Evolutionary conservation across 2,888 invertebrate genomes (phyloP), one percentile per base, ranked within the genome.

Genomic region (Harmothoe impar): DNA sequence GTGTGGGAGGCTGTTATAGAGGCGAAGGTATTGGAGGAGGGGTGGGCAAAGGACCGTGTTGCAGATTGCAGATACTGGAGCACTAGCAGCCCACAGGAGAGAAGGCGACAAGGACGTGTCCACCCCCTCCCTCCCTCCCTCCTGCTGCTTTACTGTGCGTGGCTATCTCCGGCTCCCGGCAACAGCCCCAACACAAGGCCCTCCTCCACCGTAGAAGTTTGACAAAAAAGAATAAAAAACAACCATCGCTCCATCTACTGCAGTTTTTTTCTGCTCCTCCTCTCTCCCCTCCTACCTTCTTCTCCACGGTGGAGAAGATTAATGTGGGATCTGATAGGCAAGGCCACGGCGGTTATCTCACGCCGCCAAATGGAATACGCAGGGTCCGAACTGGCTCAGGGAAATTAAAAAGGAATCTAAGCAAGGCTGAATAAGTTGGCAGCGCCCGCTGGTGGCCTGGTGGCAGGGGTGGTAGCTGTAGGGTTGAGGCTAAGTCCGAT

Each of bases 381-480:
- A 52, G 54, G 54, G 86, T 86, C 86, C 86, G 56, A 56, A 56
- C 56, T 29, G 86, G 86, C 86, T 52, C 56, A 0, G 56, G 33
- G 86, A 86, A 86, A 86, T 86, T 86, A 86, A 86, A 52, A 86
- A 86, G 86, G 86, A 86, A 86, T 86, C 86, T 86, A 54, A 52
- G 86, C 86, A 86, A 33, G 52, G 29, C 51, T 86, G 86, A 86
- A 86, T 86, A 31, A 54, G 86, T 31, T 35, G 81, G 81, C 23
- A 35, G 81, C 35, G 81, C 35, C 35, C 35, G 33, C 81, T 81
- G 35, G 5, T 12, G 35, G 35, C 84, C 29, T 52, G 52, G 25
- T 31, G 84, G 52, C 54, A 17, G 43, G 52, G 84, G 84, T 54
- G 86, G 54, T 20, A 29, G 52, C 86, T 5, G 3, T 5, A 25